Evolutionary conservation across 2,888 invertebrate genomes (phyloP).

Genomic region (Campoplex capitator): DNA sequence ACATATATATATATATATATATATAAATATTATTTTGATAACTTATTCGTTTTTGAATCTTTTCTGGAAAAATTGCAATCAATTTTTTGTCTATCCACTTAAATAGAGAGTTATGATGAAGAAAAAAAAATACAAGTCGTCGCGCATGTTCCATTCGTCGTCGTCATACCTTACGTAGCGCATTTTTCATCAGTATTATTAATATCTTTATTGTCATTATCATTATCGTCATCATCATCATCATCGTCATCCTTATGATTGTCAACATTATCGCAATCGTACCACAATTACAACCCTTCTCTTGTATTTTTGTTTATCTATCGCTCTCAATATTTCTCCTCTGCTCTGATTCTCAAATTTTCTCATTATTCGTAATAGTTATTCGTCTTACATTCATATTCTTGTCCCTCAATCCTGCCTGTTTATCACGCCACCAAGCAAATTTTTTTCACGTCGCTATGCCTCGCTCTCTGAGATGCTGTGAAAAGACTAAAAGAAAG

Average conservation of each 20-base stretch:
- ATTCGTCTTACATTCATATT: conserved; percentile 62
- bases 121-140: conserved; percentile 30
- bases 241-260: conserved; percentile 25
- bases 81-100: conserved; percentile 32
- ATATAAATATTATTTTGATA: background rate
- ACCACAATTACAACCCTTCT: conserved; percentile 31
- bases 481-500: conserved; percentile 18
- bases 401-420: conserved; percentile 66
- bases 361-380: conserved; percentile 52
- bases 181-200: conserved; percentile 47
- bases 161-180: conserved; percentile 44
- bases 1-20: background rate
- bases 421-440: conserved; percentile 70
- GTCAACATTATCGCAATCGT: conserved; percentile 45
- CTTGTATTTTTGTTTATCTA: conserved; percentile 46
- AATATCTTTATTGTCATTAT: conserved; percentile 30
- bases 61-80: conserved; percentile 31
- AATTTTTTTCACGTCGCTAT: conserved; percentile 69
- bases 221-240: background rate
- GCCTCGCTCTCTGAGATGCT: conserved; percentile 66
- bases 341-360: conserved; percentile 51
- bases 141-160: conserved; percentile 60
- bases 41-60: conserved; percentile 34
- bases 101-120: conserved; percentile 30
- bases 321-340: conserved; percentile 56